Evolutionary conservation across 2,888 invertebrate genomes (phyloP), one percentile per base, ranked within the genome.

Genomic region (Lycophotia porphyrea): DNA sequence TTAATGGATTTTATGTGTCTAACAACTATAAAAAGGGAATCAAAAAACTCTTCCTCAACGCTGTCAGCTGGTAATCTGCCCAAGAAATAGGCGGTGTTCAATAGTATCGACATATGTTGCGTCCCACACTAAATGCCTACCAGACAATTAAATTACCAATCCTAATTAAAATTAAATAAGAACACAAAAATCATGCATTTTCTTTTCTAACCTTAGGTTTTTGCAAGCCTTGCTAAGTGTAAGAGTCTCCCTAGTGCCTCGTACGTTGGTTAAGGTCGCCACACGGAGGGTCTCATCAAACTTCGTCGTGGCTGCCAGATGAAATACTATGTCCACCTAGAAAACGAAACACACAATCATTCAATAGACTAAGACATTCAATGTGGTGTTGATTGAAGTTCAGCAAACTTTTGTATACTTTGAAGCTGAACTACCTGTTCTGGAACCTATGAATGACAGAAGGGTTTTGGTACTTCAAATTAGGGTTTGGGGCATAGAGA

Each of bases 281-380:
- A 55, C 27, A 15, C 81, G 81, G 4, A 78, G 76, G 2, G 66
- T 0, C 18, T 81, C 78, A 34, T 78, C 81, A 39, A 78, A 78
- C 21, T 81, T 47, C 5, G 81, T 78, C 0, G 78, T 76, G 24
- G 81, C 78, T 1, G 78, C 78, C 49, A 78, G 18, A 61, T 78
- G 78, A 8, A 81, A 76, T 31, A 78, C 24, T 27, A 76, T 24
- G 13, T 66, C 39, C 2, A 78, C 78, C 78, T 78, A 44, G 1
- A n/a, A 18, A 64, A 39, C 21, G 2, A 8, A 5, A 42, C 4
- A 9, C 24, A 18, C 0, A 42, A 18, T 13, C 27, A 39, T 68
- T 66, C 9, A 31, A 18, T n/a, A 5, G 65, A 39, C 5, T 9
- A 65, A 15, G 15, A 15, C 39, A 21, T 34, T 58, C 21, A 31